Conservation (phyloP, 2,113 vertebrate genomes). For the Atlantisia rogersi region DNA sequence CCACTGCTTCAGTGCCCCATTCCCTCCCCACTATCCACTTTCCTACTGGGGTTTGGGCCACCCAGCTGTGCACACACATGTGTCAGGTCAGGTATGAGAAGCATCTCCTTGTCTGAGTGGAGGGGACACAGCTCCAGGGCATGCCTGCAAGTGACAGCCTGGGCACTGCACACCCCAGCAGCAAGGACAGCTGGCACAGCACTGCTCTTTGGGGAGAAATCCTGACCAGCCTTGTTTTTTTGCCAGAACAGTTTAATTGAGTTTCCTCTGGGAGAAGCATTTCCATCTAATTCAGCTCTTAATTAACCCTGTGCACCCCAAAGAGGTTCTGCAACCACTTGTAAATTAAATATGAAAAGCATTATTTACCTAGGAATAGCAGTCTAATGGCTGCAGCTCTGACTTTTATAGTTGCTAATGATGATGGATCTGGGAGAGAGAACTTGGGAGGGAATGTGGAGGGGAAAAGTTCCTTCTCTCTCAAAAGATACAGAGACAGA, state of each 20-base stretch:
- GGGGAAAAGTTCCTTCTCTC: background rate
- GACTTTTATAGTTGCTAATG: conserved; percentile 76
- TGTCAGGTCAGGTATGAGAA: background rate
- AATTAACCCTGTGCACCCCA: conserved; percentile 78
- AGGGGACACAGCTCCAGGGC: background rate
- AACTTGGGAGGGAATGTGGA: background rate
- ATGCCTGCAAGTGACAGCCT: background rate
- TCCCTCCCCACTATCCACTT: background rate
- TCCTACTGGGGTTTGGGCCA: background rate
- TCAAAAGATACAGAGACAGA: background rate
- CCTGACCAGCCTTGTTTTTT: background rate
- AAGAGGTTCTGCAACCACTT: conserved; percentile 69
- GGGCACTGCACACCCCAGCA: fast-evolving
- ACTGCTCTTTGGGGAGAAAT: background rate
- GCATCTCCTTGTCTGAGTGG: background rate
- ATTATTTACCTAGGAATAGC: conserved; percentile 76
- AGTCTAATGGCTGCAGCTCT: conserved; percentile 65
- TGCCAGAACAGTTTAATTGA: conserved; percentile 63
- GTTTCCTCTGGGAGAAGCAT: conserved; percentile 67
- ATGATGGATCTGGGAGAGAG: conserved; percentile 71
- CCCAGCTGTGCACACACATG: fast-evolving
- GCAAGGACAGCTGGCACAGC: background rate
- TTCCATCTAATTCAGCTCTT: conserved; percentile 76
- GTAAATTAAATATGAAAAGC: conserved; percentile 83
- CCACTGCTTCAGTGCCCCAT: background rate